phyloP scores from a whole-genome alignment of 2,113 vertebrate species.

The Epinephelus cyanopodus region DNA sequence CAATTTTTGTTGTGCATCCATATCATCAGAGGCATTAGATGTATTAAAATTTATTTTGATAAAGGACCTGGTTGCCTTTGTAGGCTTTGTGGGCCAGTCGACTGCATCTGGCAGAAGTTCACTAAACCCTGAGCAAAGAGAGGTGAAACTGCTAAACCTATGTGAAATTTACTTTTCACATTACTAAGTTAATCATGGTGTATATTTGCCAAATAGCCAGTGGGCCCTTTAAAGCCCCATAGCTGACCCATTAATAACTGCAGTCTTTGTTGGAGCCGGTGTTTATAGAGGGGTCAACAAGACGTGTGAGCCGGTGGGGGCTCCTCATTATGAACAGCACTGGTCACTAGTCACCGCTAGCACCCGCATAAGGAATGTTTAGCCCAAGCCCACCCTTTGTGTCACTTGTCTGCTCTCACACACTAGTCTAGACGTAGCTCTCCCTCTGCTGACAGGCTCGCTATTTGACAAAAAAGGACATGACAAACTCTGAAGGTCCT shows the following conservation, averaged over 20 bases:
- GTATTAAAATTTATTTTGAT: not conserved
- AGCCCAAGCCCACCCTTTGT: constrained; percentile 46
- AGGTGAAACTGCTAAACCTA: constrained; percentile 1
- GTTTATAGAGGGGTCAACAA: constrained; percentile 53
- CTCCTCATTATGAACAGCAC: constrained; percentile 50
- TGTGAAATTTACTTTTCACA: constrained; percentile 47
- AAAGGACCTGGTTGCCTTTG: not conserved
- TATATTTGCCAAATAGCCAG: constrained; percentile 37
- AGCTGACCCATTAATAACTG: constrained; percentile 52
- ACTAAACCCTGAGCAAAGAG: not conserved
- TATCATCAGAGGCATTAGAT: not conserved
- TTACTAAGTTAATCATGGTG: constrained; percentile 33
- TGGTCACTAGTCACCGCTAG: constrained; percentile 28
- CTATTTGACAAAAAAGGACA: constrained; percentile 12
- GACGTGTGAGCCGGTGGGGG: constrained; percentile 51
- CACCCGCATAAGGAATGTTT: constrained; percentile 73
- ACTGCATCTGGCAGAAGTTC: not conserved
- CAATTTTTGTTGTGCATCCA: not conserved
- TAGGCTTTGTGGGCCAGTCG: not conserved
- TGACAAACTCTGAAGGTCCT: not conserved
- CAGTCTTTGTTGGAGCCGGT: constrained; percentile 44
- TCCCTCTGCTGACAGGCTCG: constrained; percentile 19
- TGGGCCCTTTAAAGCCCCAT: constrained; percentile 36
- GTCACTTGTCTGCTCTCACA: constrained; percentile 36
- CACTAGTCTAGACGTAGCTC: constrained; percentile 38